Evolutionary conservation across 2,797 vertebrate genomes (phyloP), one percentile per base, ranked within the genome.

Genomic region (Vipera ursinii): DNA sequence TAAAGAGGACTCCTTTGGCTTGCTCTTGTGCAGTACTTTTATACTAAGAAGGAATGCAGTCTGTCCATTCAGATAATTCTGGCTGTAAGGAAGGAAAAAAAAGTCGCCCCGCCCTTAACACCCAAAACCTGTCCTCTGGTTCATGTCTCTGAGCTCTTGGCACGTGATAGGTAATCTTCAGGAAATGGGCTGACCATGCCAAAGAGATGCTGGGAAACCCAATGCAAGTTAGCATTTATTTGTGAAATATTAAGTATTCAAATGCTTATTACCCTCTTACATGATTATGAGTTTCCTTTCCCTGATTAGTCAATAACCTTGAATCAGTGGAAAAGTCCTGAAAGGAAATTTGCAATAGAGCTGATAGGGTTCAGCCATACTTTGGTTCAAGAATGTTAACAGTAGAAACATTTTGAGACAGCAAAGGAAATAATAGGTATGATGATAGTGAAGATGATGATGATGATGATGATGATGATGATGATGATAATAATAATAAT

Each of bases 31-130:
- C 6, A 48, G 57, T 3, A 57, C 92, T 90, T 93, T 93, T 94
- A 94, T 95, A 93, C 0, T 0, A 8, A 28, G 0, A 60, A 38
- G 90, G 32, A 53, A 78, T n/a, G 10, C 6, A 56, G 38, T 44
- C 0, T n/a, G 65, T 69, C 65, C n/a, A 69, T 32, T 69, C 65
- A 69, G 65, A 32, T 32, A 15, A 69, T 69, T 44, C 89, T 57
- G 38, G 48, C 55, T 65, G 87, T 89, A 90, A 48, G 60, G 14
- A 89, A 87, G 85, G 48, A 88, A 32, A 51, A 38, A 51, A 22
- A 86, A 86, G 20, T 6, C 24, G 69, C 93, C 88, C 93, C 87
- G n/a, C 93, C 95, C 89, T 91, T 59, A 73, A 20, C 85, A 92
- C 48, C 44, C 28, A 15, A 86, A 60, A 89, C 51, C 73, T 60